Conservation (phyloP, 2,797 vertebrate genomes). For the Fundulus diaphanus region DNA sequence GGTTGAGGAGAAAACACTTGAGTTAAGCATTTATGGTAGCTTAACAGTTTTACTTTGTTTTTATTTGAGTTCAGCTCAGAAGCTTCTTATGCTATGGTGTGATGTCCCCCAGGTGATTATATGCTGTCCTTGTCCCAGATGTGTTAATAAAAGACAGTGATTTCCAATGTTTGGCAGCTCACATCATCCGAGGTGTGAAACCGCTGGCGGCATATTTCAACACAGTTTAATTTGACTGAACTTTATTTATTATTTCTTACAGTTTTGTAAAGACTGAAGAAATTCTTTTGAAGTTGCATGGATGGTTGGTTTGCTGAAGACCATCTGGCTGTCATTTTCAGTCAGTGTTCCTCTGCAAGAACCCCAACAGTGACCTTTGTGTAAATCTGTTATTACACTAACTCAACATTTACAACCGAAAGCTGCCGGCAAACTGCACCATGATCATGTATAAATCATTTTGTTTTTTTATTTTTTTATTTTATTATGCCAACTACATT, state of each 20-base stretch:
- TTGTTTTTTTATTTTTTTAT: not conserved
- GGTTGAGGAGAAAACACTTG: not conserved
- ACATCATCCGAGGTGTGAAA: constrained; percentile 12
- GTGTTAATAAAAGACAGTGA: not conserved
- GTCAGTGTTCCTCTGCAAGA: not conserved
- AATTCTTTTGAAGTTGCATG: not conserved
- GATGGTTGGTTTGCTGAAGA: not conserved
- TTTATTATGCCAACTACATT: not conserved
- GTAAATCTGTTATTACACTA: not conserved
- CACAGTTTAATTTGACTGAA: not conserved
- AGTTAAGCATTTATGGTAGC: not conserved
- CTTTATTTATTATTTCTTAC: not conserved
- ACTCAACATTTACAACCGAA: not conserved
- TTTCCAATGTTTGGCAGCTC: not conserved
- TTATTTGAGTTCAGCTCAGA: not conserved
- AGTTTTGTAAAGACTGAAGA: not conserved
- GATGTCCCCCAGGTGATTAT: not conserved
- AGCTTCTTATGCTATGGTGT: not conserved
- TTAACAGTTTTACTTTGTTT: not conserved
- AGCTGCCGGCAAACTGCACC: not conserved
- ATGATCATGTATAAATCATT: not conserved
- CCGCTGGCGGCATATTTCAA: not conserved
- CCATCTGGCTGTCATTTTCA: not conserved
- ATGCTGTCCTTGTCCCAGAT: not conserved
- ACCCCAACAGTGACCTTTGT: not conserved